Conservation (phyloP, 1,140 invertebrate species). For the Saccostrea echinata region DNA sequence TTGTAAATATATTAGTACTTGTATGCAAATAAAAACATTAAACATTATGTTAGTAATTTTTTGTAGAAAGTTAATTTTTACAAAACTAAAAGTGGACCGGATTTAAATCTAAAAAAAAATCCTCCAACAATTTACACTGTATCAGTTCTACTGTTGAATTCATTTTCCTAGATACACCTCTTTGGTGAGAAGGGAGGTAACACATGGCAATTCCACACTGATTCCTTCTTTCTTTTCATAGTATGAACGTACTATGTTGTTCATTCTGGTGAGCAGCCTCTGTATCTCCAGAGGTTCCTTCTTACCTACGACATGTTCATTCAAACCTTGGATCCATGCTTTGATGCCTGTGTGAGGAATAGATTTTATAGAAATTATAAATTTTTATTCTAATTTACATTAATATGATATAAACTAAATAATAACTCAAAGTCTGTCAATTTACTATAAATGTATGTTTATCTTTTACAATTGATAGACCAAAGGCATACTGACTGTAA, state of each 20-base stretch:
- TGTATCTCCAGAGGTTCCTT: neutral
- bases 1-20: no score
- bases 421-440: no score
- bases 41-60: neutral
- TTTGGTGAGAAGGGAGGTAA: slow-evolving; percentile 21
- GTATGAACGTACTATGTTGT: neutral
- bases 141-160: no score
- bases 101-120: neutral
- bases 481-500: no score
- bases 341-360: neutral
- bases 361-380: neutral
- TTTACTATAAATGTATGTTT: no score
- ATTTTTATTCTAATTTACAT: neutral
- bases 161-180: neutral
- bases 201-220: neutral
- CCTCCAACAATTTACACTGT: neutral
- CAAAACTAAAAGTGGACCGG: neutral
- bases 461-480: no score
- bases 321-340: neutral
- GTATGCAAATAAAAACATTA: neutral
- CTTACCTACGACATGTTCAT: neutral
- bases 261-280: neutral
- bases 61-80: neutral
- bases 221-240: neutral
- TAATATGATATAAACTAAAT: no score